Evolutionary conservation across 2,888 invertebrate species (phyloP).

Genomic region (Ophioninae sp.): DNA sequence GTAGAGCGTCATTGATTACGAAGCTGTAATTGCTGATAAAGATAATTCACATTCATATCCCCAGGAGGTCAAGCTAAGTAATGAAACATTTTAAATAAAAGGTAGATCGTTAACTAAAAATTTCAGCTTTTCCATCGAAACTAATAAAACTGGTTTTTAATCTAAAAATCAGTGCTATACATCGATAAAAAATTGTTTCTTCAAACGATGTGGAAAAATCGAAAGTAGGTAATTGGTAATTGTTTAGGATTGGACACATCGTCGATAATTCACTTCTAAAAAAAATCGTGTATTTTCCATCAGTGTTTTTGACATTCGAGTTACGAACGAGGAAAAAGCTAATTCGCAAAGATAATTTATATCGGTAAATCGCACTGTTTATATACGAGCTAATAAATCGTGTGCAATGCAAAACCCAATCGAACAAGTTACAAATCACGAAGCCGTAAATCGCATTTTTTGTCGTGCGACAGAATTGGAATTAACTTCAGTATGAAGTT

Average conservation of each 20-base stretch:
- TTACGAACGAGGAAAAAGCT: neutral
- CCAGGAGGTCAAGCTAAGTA: neutral
- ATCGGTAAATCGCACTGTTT: neutral
- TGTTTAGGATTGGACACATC: neutral
- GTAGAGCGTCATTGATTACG: neutral
- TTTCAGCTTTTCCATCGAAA: neutral
- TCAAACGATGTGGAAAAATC: neutral
- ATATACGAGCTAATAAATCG: neutral
- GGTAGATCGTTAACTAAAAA: neutral
- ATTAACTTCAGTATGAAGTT: neutral
- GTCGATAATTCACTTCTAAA: neutral
- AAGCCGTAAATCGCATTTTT: neutral
- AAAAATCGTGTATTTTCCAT: neutral
- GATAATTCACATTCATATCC: neutral
- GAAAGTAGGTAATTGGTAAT: too few relatives aligned
- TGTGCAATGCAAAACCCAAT: neutral
- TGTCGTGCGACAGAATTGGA: neutral
- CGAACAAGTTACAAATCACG: neutral
- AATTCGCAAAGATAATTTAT: neutral
- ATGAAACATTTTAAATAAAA: neutral
- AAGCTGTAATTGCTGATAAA: neutral
- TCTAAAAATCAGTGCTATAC: neutral
- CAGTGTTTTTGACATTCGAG: neutral
- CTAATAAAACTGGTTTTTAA: neutral
- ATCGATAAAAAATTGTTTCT: neutral